phyloP scores from a whole-genome alignment of 2,113 vertebrate species.

The Hepsetus odoe region DNA sequence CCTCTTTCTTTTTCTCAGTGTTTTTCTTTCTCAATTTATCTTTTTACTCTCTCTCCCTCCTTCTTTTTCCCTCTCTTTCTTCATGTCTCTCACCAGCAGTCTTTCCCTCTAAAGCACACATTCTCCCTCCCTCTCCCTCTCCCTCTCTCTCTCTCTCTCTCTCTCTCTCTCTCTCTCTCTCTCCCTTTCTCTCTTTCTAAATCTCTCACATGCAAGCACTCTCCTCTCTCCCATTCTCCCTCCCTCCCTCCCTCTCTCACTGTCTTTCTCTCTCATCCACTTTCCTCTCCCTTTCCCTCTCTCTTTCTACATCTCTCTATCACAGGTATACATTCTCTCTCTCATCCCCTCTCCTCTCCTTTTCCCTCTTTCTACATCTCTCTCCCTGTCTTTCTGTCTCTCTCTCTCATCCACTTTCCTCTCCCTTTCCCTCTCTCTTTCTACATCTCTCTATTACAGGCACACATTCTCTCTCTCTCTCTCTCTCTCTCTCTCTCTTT shows the following conservation, averaged over 20 bases:
- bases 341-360: no score
- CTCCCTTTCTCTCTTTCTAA: background rate
- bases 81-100: background rate
- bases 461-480: conserved; percentile 16
- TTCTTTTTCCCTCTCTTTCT: conserved; percentile 4
- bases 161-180: background rate
- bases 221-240: no score
- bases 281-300: conserved; percentile 6
- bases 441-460: background rate
- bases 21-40: background rate
- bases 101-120: background rate
- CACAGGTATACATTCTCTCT: no score
- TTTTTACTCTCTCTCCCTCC: background rate
- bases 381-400: background rate
- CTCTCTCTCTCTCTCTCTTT: background rate
- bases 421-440: conserved; percentile 6
- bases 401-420: background rate
- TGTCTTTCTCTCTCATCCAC: background rate
- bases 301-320: background rate
- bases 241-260: background rate
- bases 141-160: background rate
- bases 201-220: no score
- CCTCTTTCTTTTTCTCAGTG: background rate
- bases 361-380: no score
- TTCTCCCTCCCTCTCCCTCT: background rate